phyloP scores from a whole-genome alignment of 2,888 invertebrate species.

The Oscheius sp. region DNA sequence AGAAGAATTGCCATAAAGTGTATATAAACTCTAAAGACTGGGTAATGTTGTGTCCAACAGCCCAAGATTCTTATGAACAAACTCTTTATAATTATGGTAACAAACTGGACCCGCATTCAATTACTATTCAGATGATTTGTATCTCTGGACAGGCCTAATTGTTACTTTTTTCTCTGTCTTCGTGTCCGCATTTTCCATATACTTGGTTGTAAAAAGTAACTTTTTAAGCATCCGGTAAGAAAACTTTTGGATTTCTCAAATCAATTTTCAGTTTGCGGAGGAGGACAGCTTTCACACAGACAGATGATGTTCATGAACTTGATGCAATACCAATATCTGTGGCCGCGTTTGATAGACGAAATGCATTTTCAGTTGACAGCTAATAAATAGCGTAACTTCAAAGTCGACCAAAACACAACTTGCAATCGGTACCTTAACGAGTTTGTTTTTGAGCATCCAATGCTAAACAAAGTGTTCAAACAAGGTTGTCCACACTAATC shows the following conservation, averaged over 20 bases:
- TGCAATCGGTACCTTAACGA: too few relatives aligned
- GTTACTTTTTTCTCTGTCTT: conserved; percentile 1
- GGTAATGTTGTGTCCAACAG: conserved; percentile 5
- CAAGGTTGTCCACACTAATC: too few relatives aligned
- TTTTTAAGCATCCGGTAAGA: not conserved
- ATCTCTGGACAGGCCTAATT: conserved; percentile 14
- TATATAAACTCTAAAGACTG: not conserved
- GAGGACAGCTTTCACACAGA: not conserved
- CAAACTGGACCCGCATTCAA: not conserved
- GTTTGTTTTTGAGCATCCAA: too few relatives aligned
- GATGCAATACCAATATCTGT: not conserved
- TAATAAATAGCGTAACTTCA: not conserved
- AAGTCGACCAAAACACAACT: not conserved
- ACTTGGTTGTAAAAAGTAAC: not conserved
- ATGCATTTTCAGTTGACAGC: not conserved
- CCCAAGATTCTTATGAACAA: conserved; percentile 2
- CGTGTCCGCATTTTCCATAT: not conserved
- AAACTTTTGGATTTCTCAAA: not conserved
- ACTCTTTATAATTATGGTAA: conserved; percentile 5
- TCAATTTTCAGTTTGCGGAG: not conserved
- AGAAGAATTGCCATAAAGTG: conserved; percentile 11
- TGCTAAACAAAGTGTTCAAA: too few relatives aligned
- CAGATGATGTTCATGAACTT: conserved; percentile 1
- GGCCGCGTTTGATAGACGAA: too few relatives aligned
- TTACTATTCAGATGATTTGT: conserved; percentile 12